A percentile compares a stretch with the other conserved stretches of the same genome.
Evolutionary conservation across 2,113 vertebrate genomes (phyloP).

Genomic region (Chaetura pelagica): DNA sequence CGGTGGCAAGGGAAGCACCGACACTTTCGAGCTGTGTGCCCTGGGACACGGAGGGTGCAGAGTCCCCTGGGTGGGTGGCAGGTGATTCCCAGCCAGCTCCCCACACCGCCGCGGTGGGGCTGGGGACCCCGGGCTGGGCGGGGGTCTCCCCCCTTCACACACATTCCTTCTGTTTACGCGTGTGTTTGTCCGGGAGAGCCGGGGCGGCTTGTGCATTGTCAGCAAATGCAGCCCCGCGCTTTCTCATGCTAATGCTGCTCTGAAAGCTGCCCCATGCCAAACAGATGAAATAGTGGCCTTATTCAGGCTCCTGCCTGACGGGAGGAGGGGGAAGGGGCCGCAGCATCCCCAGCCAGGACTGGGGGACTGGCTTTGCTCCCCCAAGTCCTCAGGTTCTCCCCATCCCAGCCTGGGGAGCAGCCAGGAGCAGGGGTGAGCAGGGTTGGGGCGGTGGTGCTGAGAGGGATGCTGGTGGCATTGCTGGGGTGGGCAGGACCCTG

Average conservation of each 20-base stretch:
- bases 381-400: not conserved
- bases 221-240: conserved; percentile 89
- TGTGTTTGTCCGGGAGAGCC: conserved; percentile 93
- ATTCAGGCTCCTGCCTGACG: conserved; percentile 84
- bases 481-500: not conserved
- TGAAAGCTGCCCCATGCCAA: conserved; percentile 93
- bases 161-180: conserved; percentile 96
- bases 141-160: conserved; percentile 35
- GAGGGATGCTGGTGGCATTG: not conserved
- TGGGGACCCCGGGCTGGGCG: not conserved
- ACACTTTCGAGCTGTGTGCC: not conserved
- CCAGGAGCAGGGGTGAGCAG: accelerated
- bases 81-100: not conserved
- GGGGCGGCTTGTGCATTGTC: conserved; percentile 88
- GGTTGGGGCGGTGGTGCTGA: not conserved
- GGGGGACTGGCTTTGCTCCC: not conserved
- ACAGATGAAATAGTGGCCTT: conserved; percentile 93
- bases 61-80: not conserved
- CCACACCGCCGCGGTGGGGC: not conserved
- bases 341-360: conserved; percentile 8
- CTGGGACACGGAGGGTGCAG: accelerated
- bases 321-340: conserved; percentile 58
- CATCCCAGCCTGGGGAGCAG: not conserved
- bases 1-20: accelerated
- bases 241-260: conserved; percentile 95